These are phyloP conservation scores for Falcaria lacertinaria DNA, from an alignment of 2,888 invertebrate species.

Conservation along the genomic window DNA sequence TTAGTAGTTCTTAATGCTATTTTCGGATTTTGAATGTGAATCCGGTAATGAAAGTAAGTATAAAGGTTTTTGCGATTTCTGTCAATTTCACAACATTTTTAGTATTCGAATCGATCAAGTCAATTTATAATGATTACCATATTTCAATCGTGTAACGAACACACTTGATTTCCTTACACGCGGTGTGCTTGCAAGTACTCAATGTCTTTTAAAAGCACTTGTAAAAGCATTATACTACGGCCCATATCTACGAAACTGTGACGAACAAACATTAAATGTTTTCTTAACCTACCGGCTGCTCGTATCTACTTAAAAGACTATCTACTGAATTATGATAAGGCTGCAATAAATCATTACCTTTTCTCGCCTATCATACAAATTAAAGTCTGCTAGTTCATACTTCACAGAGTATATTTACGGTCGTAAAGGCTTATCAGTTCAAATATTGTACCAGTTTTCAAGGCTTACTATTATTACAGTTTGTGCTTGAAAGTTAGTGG, in stretches of 20 bases:
- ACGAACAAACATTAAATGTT: constrained; percentile 33
- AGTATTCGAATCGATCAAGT: too few relatives aligned
- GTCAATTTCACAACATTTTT: too few relatives aligned
- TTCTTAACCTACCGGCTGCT: constrained; percentile 19
- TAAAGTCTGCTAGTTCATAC: too few relatives aligned
- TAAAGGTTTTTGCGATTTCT: too few relatives aligned
- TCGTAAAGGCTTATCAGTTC: too few relatives aligned
- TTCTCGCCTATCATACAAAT: not conserved
- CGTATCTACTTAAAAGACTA: constrained; percentile 36
- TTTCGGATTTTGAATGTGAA: too few relatives aligned
- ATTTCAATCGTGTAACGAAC: not conserved
- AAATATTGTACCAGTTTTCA: not conserved
- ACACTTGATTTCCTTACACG: not conserved
- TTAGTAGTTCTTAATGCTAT: too few relatives aligned
- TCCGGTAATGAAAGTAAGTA: too few relatives aligned
- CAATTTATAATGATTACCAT: too few relatives aligned
- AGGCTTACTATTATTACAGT: not conserved
- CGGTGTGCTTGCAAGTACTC: not conserved
- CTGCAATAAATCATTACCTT: constrained; percentile 25
- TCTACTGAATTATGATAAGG: constrained; percentile 46
- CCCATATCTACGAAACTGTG: constrained; percentile 20
- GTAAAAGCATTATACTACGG: constrained; percentile 11
- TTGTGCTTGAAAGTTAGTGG: not conserved
- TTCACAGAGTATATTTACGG: too few relatives aligned
- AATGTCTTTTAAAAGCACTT: not conserved